Base-by-base conservation (phyloP, 2,113 vertebrate genomes). In the Raja brachyura region DNA sequence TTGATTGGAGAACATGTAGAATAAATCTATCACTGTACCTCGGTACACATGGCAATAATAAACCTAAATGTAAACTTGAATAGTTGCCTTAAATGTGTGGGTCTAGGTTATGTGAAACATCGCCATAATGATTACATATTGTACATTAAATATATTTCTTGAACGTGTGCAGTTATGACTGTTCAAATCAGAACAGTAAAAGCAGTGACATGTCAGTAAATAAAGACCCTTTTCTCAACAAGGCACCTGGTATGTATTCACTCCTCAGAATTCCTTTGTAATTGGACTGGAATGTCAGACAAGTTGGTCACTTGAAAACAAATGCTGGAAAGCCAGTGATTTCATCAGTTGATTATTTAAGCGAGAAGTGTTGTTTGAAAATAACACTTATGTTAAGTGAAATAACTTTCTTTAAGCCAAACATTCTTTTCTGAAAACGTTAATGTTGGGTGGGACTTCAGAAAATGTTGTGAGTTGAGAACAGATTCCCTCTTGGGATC, bases 371-470 rank as follows among this genome's bases (percentile, higher is more conserved):
- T 25, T 48, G 25, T 59, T n/a, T 86, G 56, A 28, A 86, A 86
- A 16, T 61, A 28, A 3, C 25, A 86, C 54, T 86, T 59, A 5
- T 59, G 20, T 28, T n/a, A 83, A 83, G 48, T 59, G 25, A 11
- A 61, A 61, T 54, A 86, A 0, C 25, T 13, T 13, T 61, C 10
- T 59, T 86, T 61, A n/a, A 86, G 56, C 10, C 56, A 56, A 61
- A n/a, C 81, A n/a, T 86, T 85, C 81, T n/a, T 86, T 59, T 85
- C 54, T 85, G 79, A 3, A 85, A 61, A 86, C 56, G 20, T 3
- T 61, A 56, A 56, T 56, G 54, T 83, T 83, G 83, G 56, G 83
- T 86, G 83, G 83, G 83, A 86, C 28, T 61, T 86, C n/a, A 86
- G 83, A 86, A 61, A n/a, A 86, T 61, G 83, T 86, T 86, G 61